Conservation (phyloP, 2,888 invertebrate species). For the Calameuta idolon region DNA sequence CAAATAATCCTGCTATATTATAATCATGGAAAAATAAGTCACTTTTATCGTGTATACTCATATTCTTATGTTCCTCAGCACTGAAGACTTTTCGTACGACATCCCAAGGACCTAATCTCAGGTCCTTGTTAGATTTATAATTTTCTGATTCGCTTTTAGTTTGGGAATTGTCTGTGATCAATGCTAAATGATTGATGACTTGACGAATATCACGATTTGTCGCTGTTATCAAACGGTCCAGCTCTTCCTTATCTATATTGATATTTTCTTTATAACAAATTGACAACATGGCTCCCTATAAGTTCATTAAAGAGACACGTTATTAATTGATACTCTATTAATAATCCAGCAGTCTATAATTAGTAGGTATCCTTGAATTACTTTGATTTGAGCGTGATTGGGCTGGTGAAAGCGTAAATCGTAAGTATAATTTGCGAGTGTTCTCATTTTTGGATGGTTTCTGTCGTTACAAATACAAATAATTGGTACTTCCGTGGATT, state of each 20-base stretch:
- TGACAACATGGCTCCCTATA: slow-evolving; percentile 88
- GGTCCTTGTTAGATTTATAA: slow-evolving; percentile 79
- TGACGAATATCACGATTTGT: slow-evolving; percentile 95
- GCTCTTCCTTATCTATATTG: slow-evolving; percentile 79
- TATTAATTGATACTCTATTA: slow-evolving; percentile 1
- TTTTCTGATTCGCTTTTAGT: slow-evolving; percentile 71
- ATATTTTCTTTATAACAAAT: slow-evolving; percentile 93
- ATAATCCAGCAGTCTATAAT: slow-evolving; percentile 6
- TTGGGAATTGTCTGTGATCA: slow-evolving; percentile 73
- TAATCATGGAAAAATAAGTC: slow-evolving; percentile 98
- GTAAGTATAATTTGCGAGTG: slow-evolving; percentile 92
- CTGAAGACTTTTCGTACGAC: slow-evolving; percentile 91
- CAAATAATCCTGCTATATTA: slow-evolving; percentile 94
- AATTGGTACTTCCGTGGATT: slow-evolving; percentile 86
- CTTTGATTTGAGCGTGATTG: slow-evolving; percentile 89
- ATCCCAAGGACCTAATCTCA: slow-evolving; percentile 94
- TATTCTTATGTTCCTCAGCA: slow-evolving; percentile 79
- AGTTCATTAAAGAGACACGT: slow-evolving; percentile 22
- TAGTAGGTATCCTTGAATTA: slow-evolving; percentile 55
- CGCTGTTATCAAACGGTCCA: slow-evolving; percentile 85
- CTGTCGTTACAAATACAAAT: slow-evolving; percentile 99
- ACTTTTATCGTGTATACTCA: slow-evolving; percentile 84
- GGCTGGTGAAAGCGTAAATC: slow-evolving; percentile 91
- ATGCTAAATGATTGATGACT: slow-evolving; percentile 88
- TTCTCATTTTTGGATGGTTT: slow-evolving; percentile 91